phyloP scores from a whole-genome alignment of 2,797 vertebrate genomes.

The Mionectes olivaceus region DNA sequence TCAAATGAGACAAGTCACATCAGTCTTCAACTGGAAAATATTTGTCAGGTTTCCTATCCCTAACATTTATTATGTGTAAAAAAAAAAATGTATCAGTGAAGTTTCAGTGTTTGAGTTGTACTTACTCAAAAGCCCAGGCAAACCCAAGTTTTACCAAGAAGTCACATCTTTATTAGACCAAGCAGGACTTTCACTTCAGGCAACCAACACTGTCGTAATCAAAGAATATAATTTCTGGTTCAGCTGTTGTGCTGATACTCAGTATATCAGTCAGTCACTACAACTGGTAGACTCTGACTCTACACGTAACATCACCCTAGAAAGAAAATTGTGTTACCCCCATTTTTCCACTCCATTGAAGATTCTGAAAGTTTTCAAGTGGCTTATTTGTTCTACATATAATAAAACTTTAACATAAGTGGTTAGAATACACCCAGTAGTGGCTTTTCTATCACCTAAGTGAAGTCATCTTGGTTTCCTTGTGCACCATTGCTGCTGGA shows the following conservation, averaged over 20 bases:
- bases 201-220: not conserved
- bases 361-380: not conserved
- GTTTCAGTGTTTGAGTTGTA: not conserved
- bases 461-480: not conserved
- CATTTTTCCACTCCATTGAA: not conserved
- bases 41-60: not conserved
- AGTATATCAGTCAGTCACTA: not conserved
- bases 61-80: not conserved
- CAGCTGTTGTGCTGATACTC: not conserved
- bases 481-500: not conserved
- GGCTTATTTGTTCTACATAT: not conserved
- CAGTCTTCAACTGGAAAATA: not conserved
- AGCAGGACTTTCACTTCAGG: not conserved
- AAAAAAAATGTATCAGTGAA: not conserved
- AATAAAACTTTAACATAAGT: not conserved
- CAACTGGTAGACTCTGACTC: not conserved
- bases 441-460: not conserved
- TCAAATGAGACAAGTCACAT: not conserved
- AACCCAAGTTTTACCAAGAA: not conserved
- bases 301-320: not conserved
- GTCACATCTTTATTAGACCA: not conserved
- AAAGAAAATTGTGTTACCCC: not conserved
- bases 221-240: not conserved
- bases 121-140: not conserved
- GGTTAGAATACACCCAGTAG: not conserved